Base-by-base conservation (phyloP, 2,888 invertebrate genomes). In the Cephus spinipes region DNA sequence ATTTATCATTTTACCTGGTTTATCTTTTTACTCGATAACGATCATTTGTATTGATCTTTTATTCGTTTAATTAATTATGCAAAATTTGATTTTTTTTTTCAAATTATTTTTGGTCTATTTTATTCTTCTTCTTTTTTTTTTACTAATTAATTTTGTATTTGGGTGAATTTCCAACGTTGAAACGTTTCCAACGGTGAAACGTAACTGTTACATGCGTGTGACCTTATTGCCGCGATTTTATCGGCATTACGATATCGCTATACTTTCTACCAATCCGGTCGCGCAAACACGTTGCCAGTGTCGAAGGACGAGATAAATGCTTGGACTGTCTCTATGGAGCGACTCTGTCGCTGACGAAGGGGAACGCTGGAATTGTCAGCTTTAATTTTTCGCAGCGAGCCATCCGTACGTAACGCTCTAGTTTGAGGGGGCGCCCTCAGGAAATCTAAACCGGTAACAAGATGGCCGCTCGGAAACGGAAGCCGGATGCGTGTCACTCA, bases 391-490 rank as follows among this genome's bases (percentile, higher is more conserved):
- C 33, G 76, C 79, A 15, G 3, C 74, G 75, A 31, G 68, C 68
- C 69, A 36, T 69, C 76, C 69, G 79, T 69, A 68, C 79, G 73
- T 32, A 23, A 77, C 31, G 31, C 69, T 73, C 73, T 36, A 11
- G 78, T 32, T 75, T 40, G 77, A 71, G 69, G 80, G 80, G 74
- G 73, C 73, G 76, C 76, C 73, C 73, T 73, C 79, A 79, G 79
- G 81, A 90, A 90, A 90, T 90, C 88, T 87, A 89, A 90, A 89
- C 89, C 89, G 89, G 91, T 88, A 90, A 88, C 91, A 91, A 91
- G 89, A 91, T 91, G 91, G 91, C 91, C 87, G 90, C 87, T 87
- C 89, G 91, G 91, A 91, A 89, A 89, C 91, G 91, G 91, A 91
- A 91, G 89, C 88, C 90, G 91, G 90, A 91, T 89, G 86, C 89